Evolutionary conservation across 2,888 invertebrate genomes (phyloP), one percentile per base, ranked within the genome.

Genomic region (Ichneumoninae sp.): DNA sequence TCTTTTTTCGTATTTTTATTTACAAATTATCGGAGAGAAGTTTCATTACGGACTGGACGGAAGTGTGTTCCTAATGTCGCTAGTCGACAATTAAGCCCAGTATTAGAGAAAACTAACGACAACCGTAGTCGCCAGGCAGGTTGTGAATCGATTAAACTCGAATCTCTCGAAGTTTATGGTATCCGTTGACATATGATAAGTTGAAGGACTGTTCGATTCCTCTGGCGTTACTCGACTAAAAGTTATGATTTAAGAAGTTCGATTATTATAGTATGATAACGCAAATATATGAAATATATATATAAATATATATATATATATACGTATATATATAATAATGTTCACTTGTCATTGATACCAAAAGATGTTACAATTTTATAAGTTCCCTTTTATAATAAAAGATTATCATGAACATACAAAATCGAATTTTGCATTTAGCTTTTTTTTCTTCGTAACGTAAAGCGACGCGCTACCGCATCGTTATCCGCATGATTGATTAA

Each of bases 331-430:
- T 70, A 33, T 44, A 13, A 50, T 13, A 36, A 33, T 66, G 62
- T 47, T 70, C 54, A 19, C 40, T 76, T 8, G 40, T 76, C 30
- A 65, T 22, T 40, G 60, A 47, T 71, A 74, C 26, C 26, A 70
- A 70, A 81, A 40, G 69, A 75, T 74, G 71, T 85, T 86, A 85
- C 80, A 75, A 83, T 88, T 89, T 89, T 89, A 87, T 89, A 89
- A 76, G 81, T 88, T 88, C 71, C 52, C 77, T 89, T 88, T 90
- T 86, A 86, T 89, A 89, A 89, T 88, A 87, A 89, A 89, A 86
- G 33, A 66, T 80, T 57, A 68, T 66, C 16, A 50, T 36, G 26
- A 52, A 30, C 65, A 44, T 65, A 66, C 19, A 50, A 33, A 26
- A 79, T 54, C 30, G 16, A 69, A 70, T 62, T 50, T 6, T 60